Evolutionary conservation across 2,113 vertebrate species (phyloP), one percentile per base, ranked within the genome.

Genomic region (Cheilinus undulatus): DNA sequence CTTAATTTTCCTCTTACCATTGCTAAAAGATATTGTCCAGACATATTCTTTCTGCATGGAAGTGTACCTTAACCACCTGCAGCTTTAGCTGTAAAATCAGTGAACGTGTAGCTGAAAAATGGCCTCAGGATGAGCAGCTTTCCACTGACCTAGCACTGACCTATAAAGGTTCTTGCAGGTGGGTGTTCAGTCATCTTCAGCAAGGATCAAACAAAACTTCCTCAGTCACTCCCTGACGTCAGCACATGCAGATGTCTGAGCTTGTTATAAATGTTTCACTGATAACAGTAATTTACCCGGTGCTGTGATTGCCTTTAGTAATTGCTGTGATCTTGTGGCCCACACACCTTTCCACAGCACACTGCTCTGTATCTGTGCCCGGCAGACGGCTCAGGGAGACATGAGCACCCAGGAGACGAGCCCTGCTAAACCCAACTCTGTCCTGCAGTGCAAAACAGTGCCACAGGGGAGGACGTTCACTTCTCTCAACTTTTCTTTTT

Each of bases 361-460:
- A 57, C 36, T 43, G 53, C 51, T 75, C 36, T 7, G 59, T 52
- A 17, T 72, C 40, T 74, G 68, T 73, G 72, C 65, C 54, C 24
- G 45, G 67, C 52, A 69, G 74, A 67, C 66, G 54, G 66, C 81
- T 73, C 74, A 17, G 36, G 49, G 72, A 86, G 76, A 81, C 85
- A 77, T 22, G 49, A 72, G 43, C 3, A 48, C 86, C 70, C 80
- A 50, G 54, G 81, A 63, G 83, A 86, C 36, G 0, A n/a, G 45
- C 51, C 69, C n/a, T 2, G 63, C 50, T 83, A 69, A n/a, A 52
- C 32, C 42, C 42, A 8, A 4, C 75, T 40, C 42, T 73, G 80
- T 89, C 56, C 79, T 53, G 68, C 77, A 78, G 66, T 15, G 30
- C 76, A 56, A 64, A 71, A 82, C 73, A 70, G 59, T 46, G 78